Evolutionary conservation across 92 coral and sea anemone genomes (phyloP).

Genomic region (Epizoanthus scotinus): DNA sequence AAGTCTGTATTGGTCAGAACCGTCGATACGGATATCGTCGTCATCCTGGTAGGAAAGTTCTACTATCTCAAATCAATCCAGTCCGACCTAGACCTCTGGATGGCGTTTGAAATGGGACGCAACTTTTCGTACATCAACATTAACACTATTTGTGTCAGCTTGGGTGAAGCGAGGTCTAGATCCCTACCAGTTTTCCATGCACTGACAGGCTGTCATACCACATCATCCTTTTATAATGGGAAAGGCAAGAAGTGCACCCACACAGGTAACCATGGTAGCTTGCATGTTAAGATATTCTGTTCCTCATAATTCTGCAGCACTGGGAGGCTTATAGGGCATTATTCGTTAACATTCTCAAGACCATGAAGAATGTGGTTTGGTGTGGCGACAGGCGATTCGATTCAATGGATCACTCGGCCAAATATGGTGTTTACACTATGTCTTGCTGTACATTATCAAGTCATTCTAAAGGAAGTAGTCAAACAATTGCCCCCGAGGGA

Average conservation of each 20-base stretch:
- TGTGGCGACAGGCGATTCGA: no score
- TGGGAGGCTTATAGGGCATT: constrained; percentile 9
- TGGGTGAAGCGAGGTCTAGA: constrained; percentile 50
- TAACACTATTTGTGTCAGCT: constrained; percentile 48
- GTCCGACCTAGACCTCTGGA: constrained; percentile 13
- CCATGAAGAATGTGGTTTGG: constrained; percentile 7
- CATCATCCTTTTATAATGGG: constrained; percentile 57
- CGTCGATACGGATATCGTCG: constrained; percentile 22
- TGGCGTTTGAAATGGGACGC: constrained; percentile 43
- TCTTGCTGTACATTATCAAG: no score
- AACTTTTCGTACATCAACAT: constrained; percentile 47
- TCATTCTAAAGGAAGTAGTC: no score
- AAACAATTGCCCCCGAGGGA: no score
- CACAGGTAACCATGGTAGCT: constrained; percentile 46
- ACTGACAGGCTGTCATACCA: constrained; percentile 64
- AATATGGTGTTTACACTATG: constrained; percentile 10
- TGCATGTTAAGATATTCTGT: background rate
- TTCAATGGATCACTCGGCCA: constrained; percentile 14
- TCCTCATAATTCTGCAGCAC: background rate
- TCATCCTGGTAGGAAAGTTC: constrained; percentile 34
- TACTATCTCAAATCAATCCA: background rate
- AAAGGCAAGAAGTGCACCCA: constrained; percentile 63
- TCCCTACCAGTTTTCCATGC: constrained; percentile 63
- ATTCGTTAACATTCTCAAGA: background rate
- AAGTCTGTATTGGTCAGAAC: background rate